Conservation (phyloP, 2,888 invertebrate species). For the Corbicula japonica region DNA sequence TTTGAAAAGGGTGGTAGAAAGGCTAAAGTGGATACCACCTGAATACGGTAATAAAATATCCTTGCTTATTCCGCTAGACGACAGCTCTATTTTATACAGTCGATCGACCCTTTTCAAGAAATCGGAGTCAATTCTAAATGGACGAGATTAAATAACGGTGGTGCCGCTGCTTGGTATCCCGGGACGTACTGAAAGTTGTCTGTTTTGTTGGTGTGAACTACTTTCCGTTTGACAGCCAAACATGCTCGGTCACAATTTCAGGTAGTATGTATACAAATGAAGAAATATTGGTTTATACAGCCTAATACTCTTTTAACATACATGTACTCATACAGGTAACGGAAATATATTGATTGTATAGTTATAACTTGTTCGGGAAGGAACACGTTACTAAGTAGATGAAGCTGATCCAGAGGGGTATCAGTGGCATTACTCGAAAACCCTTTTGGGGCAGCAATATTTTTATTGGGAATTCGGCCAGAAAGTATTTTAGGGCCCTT, state of each 20-base stretch:
- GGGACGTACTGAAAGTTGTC: constrained; percentile 23
- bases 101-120: background rate
- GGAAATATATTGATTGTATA: no score
- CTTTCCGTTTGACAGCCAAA: constrained; percentile 55
- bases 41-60: constrained; percentile 14
- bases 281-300: no score
- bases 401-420: no score
- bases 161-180: constrained; percentile 20
- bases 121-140: constrained; percentile 22
- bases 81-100: constrained; percentile 22
- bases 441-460: no score
- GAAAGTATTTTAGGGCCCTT: no score
- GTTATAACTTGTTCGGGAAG: no score
- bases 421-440: no score
- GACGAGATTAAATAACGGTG: constrained; percentile 23
- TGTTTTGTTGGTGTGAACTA: constrained; percentile 51
- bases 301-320: no score
- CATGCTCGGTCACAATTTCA: constrained; percentile 23
- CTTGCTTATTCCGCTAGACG: constrained; percentile 30
- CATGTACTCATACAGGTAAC: no score
- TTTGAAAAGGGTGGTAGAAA: constrained; percentile 29
- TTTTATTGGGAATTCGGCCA: no score
- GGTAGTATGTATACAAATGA: background rate
- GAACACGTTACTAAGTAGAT: no score
- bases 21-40: constrained; percentile 39